Conservation (phyloP, 2,888 invertebrate genomes). For the Achlya flavicornis region DNA sequence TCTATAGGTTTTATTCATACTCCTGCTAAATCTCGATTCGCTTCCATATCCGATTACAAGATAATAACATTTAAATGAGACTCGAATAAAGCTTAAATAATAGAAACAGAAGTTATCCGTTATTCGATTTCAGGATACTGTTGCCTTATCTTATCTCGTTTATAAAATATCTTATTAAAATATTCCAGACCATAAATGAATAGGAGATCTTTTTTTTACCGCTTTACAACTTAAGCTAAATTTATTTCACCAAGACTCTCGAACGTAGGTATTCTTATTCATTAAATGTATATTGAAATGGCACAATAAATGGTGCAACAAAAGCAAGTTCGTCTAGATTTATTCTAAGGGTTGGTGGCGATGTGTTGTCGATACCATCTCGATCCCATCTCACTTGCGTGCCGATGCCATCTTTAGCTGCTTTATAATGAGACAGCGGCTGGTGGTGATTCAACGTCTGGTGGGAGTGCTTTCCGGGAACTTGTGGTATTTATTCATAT, state of each 20-base stretch:
- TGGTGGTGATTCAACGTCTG: conserved; percentile 30
- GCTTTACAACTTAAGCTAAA: neutral
- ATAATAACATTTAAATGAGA: too few relatives aligned
- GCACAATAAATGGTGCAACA: conserved; percentile 31
- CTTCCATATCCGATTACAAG: neutral
- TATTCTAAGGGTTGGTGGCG: conserved; percentile 48
- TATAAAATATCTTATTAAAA: neutral
- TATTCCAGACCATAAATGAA: neutral
- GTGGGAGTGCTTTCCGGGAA: conserved; percentile 41
- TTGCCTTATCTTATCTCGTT: neutral
- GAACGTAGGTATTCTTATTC: neutral
- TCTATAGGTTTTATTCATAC: neutral
- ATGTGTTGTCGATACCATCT: conserved; percentile 56
- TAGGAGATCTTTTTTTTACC: neutral
- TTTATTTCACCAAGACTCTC: neutral
- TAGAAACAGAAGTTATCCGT: neutral
- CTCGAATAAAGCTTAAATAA: too few relatives aligned
- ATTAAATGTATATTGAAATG: neutral
- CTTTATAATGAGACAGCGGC: conserved; percentile 64
- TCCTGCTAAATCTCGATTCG: too few relatives aligned
- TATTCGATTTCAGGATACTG: neutral
- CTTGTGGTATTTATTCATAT: conserved; percentile 35
- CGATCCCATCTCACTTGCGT: conserved; percentile 74
- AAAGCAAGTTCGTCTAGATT: conserved; percentile 37
- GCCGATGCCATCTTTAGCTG: conserved; percentile 69